Evolutionary conservation across 2,113 vertebrate species (phyloP).

Genomic region (Ptilorrhoa leucosticta): DNA sequence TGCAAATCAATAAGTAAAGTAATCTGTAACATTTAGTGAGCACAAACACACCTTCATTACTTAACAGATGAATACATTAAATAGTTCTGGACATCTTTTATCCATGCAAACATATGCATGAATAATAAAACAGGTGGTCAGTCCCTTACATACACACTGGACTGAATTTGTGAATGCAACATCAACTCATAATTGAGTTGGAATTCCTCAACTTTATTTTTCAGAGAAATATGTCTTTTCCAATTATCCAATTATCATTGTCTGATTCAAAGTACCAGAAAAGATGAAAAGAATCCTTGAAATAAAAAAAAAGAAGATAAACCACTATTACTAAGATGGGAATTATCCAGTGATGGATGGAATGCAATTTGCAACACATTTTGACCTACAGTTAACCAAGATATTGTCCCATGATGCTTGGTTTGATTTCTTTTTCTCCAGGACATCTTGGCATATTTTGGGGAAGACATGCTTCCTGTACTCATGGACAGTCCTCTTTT

Average conservation of each 20-base stretch:
- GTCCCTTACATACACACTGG: background rate
- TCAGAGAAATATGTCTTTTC: background rate
- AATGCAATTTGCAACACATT: background rate
- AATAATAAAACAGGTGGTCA: conserved; percentile 22
- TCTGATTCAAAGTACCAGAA: background rate
- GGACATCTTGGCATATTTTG: background rate
- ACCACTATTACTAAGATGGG: background rate
- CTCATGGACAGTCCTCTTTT: background rate
- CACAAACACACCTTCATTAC: background rate
- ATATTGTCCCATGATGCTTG: background rate
- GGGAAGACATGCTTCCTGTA: background rate
- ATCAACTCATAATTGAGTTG: background rate
- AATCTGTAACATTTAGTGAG: background rate
- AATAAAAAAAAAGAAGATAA: background rate
- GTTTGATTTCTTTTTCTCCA: background rate
- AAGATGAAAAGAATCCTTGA: background rate
- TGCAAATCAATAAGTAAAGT: background rate
- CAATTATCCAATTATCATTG: background rate
- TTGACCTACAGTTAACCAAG: background rate
- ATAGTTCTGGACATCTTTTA: background rate
- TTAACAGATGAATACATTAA: background rate
- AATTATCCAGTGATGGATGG: background rate
- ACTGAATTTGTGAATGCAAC: background rate
- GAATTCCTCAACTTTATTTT: background rate
- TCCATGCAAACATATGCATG: background rate